Base-by-base conservation (phyloP, 2,888 invertebrate genomes). In the Barypeithes pellucidus region DNA sequence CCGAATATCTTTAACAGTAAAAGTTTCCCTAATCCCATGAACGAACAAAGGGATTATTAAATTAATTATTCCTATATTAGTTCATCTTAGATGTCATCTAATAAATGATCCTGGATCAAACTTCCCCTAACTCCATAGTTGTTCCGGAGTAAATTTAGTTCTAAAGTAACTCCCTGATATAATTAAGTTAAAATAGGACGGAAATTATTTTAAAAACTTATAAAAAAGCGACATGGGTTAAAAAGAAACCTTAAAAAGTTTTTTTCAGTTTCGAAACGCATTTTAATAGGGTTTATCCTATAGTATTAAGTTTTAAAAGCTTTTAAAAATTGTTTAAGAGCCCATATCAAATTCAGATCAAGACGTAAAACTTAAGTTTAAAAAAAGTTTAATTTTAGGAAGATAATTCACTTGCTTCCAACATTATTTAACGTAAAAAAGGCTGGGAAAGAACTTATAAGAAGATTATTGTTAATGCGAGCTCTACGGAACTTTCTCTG, bases 71-170 rank as follows among this genome's bases (percentile, higher is more conserved):
- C 47, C 47, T 47, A 63, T 41, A 63, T 63, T 63, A 63, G 62
- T 24, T 33, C 47, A 29, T 61, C 43, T 61, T 39, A 43, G 43
- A 18, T 61, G 61, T 47, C 62, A 63, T 63, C 45, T 47, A 63
- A 47, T 63, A 63, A 63, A 63, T 63, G 47, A 63, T 63, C 62
- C 33, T 47, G 47, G 47, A 63, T 63, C 62, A 63, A 63, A 61
- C 43, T 63, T 63, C 45, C 47, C 33, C 12, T 29, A 63, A 63
- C 62, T 63, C 11, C n/a, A 63, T 63, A 47, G 52, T 29, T 52
- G 29, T 24, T 52, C 29, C 33, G 11, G 47, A 45, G 62, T 29
- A 62, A 45, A 62, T 62, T 62, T 63, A 29, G 52, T 14, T 47
- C 22, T 36, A 8, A 62, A 63, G 62, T 47, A 63, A 63, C 62